Percentiles rank a stretch among this genome's conserved stretches.
These are phyloP conservation scores for Hirtodrosophila confusa DNA, from an alignment of 2,888 invertebrate species.

Conservation along the genomic window DNA sequence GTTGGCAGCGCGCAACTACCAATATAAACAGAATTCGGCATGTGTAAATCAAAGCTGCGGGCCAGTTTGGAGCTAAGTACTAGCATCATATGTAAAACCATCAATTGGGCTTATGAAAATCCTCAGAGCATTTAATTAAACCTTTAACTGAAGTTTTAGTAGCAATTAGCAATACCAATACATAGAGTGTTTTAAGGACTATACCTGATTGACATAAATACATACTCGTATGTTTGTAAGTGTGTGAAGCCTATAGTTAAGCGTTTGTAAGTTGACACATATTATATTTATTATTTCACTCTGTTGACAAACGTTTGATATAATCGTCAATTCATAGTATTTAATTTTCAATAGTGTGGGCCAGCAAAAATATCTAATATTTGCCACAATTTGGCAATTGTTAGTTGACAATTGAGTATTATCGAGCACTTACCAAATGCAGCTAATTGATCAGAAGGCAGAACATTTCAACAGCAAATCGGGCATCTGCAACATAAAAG, in stretches of 20 bases:
- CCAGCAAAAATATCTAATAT: slow-evolving; percentile 11
- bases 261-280: slow-evolving; percentile 1
- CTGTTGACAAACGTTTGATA: slow-evolving; percentile 3
- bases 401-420: not conserved
- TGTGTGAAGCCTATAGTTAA: not conserved
- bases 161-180: too few relatives aligned
- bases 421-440: slow-evolving; percentile 36
- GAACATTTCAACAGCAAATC: slow-evolving; percentile 34
- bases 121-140: slow-evolving; percentile 16
- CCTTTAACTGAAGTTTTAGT: not conserved
- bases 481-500: slow-evolving; percentile 21
- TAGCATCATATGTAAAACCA: not conserved
- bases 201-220: too few relatives aligned
- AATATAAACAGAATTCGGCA: slow-evolving; percentile 37
- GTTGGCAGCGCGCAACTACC: slow-evolving; percentile 34
- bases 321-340: slow-evolving; percentile 20
- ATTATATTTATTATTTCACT: slow-evolving; percentile 4
- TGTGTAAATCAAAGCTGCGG: slow-evolving; percentile 19
- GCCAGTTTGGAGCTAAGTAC: not conserved
- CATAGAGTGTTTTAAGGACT: too few relatives aligned
- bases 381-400: slow-evolving; percentile 17
- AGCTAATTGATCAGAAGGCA: slow-evolving; percentile 33
- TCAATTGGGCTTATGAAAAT: slow-evolving; percentile 15
- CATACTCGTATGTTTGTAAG: not conserved
- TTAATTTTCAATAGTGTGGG: slow-evolving; percentile 17